Evolutionary conservation across 2,797 vertebrate genomes (phyloP), one percentile per base, ranked within the genome.

Genomic region (Moxostoma hubbsi): DNA sequence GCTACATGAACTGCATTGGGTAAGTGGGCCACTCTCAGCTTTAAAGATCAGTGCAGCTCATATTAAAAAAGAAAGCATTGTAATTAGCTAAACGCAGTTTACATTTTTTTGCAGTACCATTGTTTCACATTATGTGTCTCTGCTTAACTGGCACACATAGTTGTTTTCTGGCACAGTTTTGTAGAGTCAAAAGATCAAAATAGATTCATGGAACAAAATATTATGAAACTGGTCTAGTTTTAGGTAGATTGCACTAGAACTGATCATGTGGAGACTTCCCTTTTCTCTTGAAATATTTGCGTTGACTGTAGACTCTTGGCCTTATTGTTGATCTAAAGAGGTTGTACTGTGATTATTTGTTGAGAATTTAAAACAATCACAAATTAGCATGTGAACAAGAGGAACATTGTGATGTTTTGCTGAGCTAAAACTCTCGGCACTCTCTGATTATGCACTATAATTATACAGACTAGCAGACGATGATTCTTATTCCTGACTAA

Each of bases 1-100:
- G 3, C 64, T 75, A 76, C 68, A 67, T 43, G 47, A 81, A 63
- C 82, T 75, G 59, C 63, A 54, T 0, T n/a, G n/a, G 90, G 92
- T 93, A 81, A 90, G 92, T 88, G 51, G 64, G 58, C 18, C 7
- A n/a, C 3, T 45, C 67, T 75, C 16, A 10, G 0, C 0, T 15
- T n/a, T 58, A n/a, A 1, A 7, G 10, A 7, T 51, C 16, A 12
- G 11, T 24, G 16, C 65, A 45, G 49, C 47, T 53, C 10, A 62
- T 50, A 43, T 62, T 4, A 50, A 63, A 53, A 51, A 8, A 62
- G 8, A 75, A 8, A 53, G 10, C 24, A 51, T 77, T 9, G 8
- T 53, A 4, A 53, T 53, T 12, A 53, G 51, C 8, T 12, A 36
- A 36, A 36, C 36, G 36, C 36, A 5, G 3, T 36, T 36, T 4